Conservation (phyloP, 1,140 invertebrate genomes). For the Coelopa frigida region DNA sequence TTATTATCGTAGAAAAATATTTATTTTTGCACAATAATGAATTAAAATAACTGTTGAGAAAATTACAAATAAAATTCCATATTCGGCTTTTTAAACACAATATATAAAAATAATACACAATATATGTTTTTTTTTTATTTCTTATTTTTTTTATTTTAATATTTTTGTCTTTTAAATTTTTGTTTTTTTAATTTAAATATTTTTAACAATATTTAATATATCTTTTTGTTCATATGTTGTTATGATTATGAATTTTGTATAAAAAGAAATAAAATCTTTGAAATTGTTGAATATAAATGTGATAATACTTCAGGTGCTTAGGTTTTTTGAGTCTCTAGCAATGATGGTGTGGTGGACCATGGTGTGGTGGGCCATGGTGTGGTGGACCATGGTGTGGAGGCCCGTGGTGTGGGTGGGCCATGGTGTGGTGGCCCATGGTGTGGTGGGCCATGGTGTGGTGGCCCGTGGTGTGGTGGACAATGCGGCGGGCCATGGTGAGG, state of each 20-base stretch:
- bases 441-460: conserved; percentile 8
- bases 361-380: conserved; percentile 2
- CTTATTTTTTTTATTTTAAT: not conserved
- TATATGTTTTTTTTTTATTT: too few species aligned
- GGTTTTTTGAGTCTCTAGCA: not conserved
- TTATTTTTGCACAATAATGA: too few species aligned
- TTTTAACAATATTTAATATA: not conserved
- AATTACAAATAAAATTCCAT: too few species aligned
- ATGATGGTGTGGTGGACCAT: conserved; percentile 8
- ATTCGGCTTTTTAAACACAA: too few species aligned
- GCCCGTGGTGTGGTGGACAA: conserved; percentile 3
- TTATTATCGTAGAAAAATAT: too few species aligned
- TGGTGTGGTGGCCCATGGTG: conserved; percentile 10
- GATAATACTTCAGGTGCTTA: too few species aligned
- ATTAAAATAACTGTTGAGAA: too few species aligned
- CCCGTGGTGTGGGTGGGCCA: conserved; percentile 1
- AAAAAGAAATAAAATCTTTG: too few species aligned
- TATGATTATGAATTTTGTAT: too few species aligned
- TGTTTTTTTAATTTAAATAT: not conserved
- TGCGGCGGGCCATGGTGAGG: conserved; percentile 18
- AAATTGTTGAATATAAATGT: too few species aligned
- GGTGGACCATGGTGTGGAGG: conserved; percentile 3
- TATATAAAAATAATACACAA: too few species aligned
- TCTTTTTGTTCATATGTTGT: too few species aligned
- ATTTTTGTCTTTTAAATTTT: not conserved